phyloP scores from a whole-genome alignment of 1,140 invertebrate species.

The Brachionus angularis region DNA sequence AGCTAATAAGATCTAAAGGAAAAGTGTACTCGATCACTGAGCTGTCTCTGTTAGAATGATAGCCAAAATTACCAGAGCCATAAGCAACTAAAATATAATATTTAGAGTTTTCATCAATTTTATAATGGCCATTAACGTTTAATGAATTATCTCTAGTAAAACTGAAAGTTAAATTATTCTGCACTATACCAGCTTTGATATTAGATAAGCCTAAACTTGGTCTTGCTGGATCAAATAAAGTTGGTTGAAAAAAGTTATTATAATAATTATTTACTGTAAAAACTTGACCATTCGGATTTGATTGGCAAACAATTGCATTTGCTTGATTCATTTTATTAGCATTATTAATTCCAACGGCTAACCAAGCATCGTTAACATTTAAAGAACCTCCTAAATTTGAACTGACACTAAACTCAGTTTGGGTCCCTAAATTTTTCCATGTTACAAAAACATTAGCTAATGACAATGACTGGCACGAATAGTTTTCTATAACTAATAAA shows the following conservation, averaged over 20 bases:
- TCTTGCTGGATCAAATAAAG: neutral
- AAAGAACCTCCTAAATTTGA: neutral
- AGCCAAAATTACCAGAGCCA: neutral
- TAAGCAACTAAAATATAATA: constrained; percentile 4
- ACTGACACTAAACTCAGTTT: neutral
- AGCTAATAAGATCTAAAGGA: too few relatives aligned
- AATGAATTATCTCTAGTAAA: neutral
- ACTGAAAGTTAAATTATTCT: neutral
- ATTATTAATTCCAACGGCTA: neutral
- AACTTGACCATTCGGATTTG: neutral
- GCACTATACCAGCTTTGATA: neutral
- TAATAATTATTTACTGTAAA: neutral
- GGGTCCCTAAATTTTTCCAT: neutral
- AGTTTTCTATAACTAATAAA: too few relatives aligned
- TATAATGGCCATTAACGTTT: neutral
- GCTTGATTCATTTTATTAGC: neutral
- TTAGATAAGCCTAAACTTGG: neutral
- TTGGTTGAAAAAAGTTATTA: neutral
- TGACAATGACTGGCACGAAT: too few relatives aligned
- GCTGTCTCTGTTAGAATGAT: too few relatives aligned
- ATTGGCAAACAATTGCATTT: neutral
- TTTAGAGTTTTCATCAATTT: neutral
- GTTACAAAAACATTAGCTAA: neutral
- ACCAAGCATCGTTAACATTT: neutral
- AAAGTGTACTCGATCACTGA: too few relatives aligned